Evolutionary conservation across 2,797 vertebrate genomes (phyloP), one percentile per base, ranked within the genome.

Genomic region (Todus mexicanus): DNA sequence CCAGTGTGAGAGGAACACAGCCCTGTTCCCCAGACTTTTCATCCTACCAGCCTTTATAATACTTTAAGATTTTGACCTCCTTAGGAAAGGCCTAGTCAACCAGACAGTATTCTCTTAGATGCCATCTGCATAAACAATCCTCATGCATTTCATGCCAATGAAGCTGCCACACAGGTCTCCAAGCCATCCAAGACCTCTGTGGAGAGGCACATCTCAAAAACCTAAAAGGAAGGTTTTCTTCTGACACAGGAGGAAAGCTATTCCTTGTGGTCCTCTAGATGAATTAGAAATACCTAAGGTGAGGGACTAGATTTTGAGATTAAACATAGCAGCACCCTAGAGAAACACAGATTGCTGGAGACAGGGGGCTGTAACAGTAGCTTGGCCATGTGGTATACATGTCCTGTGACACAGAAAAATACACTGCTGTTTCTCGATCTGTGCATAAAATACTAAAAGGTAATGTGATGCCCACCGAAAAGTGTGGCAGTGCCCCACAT

Each of bases 401-500:
- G 29, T 53, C 37, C 38, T 10, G 1, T 42, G 17, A 38, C 19
- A 27, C 9, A 50, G 37, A 22, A 69, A 38, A 86, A 68, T 4
- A 17, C 8, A 0, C 10, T 11, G 61, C 35, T 71, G 4, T 63
- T 79, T 11, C 10, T 31, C 29, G n/a, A 20, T 60, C 31, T 5
- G 4, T 35, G 18, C 4, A 7, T 53, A 51, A 79, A 74, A 53
- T 23, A 20, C 16, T 48, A 33, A 50, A 78, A 50, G 16, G 18
- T 0, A 1, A 29, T 3, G 5, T 10, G 37, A 38, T 2, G 13
- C 10, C 23, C 27, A 19, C 15, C 2, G 2, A 60, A 16, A 22
- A 37, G 40, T 1, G 1, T 6, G 35, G 40, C 70, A 35, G n/a
- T 9, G 54, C n/a, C 25, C 23, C 0, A 0, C 1, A 3, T 33